Percentiles rank a stretch among this genome's conserved stretches.
Evolutionary conservation across 2,888 invertebrate genomes (phyloP).

Genomic region (Pristionchus japonicus): DNA sequence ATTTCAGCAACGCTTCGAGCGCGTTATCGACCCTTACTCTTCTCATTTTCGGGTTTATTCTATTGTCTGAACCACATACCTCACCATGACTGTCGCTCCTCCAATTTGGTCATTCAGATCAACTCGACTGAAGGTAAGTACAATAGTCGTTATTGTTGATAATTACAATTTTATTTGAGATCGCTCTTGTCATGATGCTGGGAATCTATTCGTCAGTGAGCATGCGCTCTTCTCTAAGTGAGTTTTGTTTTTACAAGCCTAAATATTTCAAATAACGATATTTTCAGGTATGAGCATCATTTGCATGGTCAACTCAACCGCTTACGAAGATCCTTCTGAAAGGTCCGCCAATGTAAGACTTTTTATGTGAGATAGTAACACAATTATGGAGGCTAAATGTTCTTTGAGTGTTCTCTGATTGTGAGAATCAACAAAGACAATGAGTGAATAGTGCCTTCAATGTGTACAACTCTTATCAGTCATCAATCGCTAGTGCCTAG

Average conservation of each 20-base stretch:
- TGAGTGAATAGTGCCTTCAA: not conserved
- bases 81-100: not conserved
- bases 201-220: not conserved
- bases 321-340: not conserved
- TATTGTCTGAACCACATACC: too few relatives aligned
- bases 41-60: too few relatives aligned
- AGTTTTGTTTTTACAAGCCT: not conserved
- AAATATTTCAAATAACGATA: not conserved
- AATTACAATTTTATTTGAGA: not conserved
- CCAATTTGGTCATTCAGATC: not conserved
- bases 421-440: not conserved
- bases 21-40: too few relatives aligned
- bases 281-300: slow-evolving; percentile 19
- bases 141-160: not conserved
- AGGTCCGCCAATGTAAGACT: not conserved
- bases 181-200: not conserved
- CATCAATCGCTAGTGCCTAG: not conserved
- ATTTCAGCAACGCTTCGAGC: not conserved
- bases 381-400: too few relatives aligned
- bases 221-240: not conserved
- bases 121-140: not conserved
- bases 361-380: too few relatives aligned
- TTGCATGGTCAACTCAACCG: slow-evolving; percentile 31
- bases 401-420: not conserved
- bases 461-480: not conserved